Evolutionary conservation across 2,797 vertebrate species (phyloP).

Genomic region (Labroides dimidiatus): DNA sequence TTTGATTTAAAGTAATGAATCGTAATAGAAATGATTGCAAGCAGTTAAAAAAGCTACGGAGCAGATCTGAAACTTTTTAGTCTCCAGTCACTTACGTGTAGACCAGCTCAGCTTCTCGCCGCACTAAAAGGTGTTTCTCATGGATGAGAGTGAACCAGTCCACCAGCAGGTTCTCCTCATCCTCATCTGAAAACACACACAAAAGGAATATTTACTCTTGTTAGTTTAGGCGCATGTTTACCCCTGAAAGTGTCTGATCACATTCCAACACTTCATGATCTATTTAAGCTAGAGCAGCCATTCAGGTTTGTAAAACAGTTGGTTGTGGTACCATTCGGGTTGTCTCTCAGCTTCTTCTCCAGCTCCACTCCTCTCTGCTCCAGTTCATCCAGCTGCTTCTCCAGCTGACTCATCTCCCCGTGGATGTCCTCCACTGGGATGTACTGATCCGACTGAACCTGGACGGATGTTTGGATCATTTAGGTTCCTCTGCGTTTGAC

Average conservation of each 20-base stretch:
- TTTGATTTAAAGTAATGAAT: no score
- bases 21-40: no score
- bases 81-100: slow-evolving; percentile 88
- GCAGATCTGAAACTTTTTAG: no score
- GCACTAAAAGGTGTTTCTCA: slow-evolving; percentile 94
- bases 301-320: background rate
- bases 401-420: slow-evolving; percentile 92
- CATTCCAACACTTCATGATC: no score
- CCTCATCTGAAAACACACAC: slow-evolving; percentile 83
- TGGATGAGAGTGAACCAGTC: slow-evolving; percentile 99
- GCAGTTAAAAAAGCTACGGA: no score
- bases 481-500: background rate
- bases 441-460: slow-evolving; percentile 98
- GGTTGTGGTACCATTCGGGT: slow-evolving; percentile 84
- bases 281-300: no score
- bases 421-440: slow-evolving; percentile 96
- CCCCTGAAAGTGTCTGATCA: no score
- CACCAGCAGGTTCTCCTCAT: slow-evolving; percentile 92
- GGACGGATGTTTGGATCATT: slow-evolving; percentile 26
- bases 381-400: slow-evolving; percentile 92
- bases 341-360: slow-evolving; percentile 92
- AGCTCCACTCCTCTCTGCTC: slow-evolving; percentile 94
- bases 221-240: background rate
- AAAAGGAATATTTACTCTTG: background rate
- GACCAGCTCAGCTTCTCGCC: slow-evolving; percentile 95